A percentile compares a stretch with the other conserved stretches of the same genome.
These are phyloP conservation scores for Penaeus chinensis DNA, from an alignment of 1,140 invertebrate genomes.

Conservation along the genomic window DNA sequence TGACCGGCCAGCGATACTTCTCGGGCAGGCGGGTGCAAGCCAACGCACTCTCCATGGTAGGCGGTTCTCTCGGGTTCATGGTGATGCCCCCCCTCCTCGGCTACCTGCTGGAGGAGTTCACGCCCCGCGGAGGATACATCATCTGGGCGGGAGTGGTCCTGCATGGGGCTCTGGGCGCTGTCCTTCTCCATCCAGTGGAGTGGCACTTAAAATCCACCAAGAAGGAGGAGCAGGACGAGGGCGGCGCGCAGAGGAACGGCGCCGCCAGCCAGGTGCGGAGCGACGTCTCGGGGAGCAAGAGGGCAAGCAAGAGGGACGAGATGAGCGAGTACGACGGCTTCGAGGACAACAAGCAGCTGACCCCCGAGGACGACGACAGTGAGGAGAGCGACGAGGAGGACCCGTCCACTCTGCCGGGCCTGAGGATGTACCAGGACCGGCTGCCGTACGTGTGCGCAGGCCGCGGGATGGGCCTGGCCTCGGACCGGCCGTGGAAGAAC, in stretches of 20 bases:
- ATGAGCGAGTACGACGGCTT: no score
- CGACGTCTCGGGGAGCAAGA: no score
- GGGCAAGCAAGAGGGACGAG: no score
- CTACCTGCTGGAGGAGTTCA: neutral
- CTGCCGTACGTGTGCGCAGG: neutral
- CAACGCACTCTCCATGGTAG: neutral
- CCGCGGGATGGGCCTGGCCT: neutral
- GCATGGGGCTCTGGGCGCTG: neutral
- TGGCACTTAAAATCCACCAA: neutral
- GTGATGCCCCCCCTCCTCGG: neutral
- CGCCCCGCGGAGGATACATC: neutral
- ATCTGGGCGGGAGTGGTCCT: neutral
- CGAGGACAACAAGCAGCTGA: conserved; percentile 17
- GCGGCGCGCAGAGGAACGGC: no score
- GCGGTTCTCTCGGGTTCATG: neutral
- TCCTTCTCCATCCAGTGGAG: neutral
- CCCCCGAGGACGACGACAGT: conserved; percentile 41
- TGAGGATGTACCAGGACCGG: neutral
- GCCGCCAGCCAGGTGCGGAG: no score
- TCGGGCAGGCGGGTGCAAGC: neutral
- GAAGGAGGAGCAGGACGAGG: neutral
- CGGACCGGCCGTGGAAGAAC: conserved; percentile 40
- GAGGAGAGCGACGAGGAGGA: conserved; percentile 48
- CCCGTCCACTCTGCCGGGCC: conserved; percentile 2
- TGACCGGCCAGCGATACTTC: neutral